phyloP scores from a whole-genome alignment of 1,140 invertebrate species.

The Lepidostoma basale region DNA sequence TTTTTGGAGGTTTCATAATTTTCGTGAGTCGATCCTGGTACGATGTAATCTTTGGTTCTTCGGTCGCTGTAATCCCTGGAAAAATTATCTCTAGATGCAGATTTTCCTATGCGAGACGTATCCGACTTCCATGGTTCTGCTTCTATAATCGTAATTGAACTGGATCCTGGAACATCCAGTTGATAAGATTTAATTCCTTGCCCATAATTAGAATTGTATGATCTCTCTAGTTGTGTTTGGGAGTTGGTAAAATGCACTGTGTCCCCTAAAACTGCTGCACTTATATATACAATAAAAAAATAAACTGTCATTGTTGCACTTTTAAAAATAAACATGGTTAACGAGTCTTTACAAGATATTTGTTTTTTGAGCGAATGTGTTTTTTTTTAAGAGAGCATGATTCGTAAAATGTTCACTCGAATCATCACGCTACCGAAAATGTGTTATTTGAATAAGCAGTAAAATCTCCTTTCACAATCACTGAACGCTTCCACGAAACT shows the following conservation, averaged over 20 bases:
- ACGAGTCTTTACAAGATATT: too few relatives aligned
- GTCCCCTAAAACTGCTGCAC: constrained; percentile 8
- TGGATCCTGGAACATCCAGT: constrained; percentile 60
- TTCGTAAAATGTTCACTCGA: too few relatives aligned
- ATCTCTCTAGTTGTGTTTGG: constrained; percentile 30
- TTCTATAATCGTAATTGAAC: constrained; percentile 62
- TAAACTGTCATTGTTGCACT: not conserved
- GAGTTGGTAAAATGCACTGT: constrained; percentile 46
- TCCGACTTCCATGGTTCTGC: constrained; percentile 46
- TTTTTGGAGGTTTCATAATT: constrained; percentile 35
- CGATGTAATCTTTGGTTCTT: constrained; percentile 50
- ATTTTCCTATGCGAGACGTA: constrained; percentile 36
- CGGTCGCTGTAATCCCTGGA: constrained; percentile 38
- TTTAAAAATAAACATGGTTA: too few relatives aligned
- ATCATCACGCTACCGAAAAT: too few relatives aligned
- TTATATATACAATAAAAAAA: not conserved
- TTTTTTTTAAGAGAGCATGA: too few relatives aligned
- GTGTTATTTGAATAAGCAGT: too few relatives aligned
- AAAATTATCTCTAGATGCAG: not conserved
- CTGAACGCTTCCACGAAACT: too few relatives aligned
- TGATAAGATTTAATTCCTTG: constrained; percentile 49
- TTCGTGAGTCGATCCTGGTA: constrained; percentile 58
- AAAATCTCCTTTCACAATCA: too few relatives aligned
- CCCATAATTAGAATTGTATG: constrained; percentile 27
- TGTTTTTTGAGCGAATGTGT: too few relatives aligned